Conservation (phyloP, 2,797 vertebrate genomes). For the Aldrovandia affinis region DNA sequence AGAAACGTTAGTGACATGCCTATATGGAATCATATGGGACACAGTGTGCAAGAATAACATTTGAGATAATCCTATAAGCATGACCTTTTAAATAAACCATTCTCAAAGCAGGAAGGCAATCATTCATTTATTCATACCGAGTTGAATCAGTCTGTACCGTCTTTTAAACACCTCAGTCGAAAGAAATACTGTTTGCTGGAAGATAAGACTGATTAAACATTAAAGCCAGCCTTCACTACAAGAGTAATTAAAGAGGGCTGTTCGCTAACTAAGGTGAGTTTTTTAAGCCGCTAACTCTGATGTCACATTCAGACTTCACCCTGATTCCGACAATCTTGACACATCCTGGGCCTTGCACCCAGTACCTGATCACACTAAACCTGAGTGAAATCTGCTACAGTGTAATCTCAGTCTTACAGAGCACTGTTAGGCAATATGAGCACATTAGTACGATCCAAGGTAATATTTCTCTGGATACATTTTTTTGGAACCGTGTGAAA, state of each 20-base stretch:
- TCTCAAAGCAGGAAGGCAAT: neutral
- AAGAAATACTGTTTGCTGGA: neutral
- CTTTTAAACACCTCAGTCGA: neutral
- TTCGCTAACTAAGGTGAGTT: neutral
- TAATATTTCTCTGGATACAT: neutral
- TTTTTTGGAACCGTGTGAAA: neutral
- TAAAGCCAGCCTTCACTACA: neutral
- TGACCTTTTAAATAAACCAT: slow-evolving; percentile 26
- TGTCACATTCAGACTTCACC: neutral
- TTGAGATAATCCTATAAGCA: neutral
- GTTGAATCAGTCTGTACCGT: neutral
- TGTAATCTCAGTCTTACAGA: neutral
- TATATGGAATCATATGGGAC: neutral
- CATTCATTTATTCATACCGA: neutral
- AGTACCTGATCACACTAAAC: neutral
- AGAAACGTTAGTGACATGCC: neutral
- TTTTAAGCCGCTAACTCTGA: neutral
- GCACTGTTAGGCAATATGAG: neutral
- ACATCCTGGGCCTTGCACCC: no score
- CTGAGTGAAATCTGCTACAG: neutral
- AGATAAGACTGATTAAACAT: neutral
- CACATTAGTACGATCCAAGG: neutral
- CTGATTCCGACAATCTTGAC: no score
- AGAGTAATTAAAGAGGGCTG: neutral
- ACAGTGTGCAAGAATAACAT: neutral